Base-by-base conservation (phyloP, 2,797 vertebrate genomes). In the Moxostoma hubbsi region DNA sequence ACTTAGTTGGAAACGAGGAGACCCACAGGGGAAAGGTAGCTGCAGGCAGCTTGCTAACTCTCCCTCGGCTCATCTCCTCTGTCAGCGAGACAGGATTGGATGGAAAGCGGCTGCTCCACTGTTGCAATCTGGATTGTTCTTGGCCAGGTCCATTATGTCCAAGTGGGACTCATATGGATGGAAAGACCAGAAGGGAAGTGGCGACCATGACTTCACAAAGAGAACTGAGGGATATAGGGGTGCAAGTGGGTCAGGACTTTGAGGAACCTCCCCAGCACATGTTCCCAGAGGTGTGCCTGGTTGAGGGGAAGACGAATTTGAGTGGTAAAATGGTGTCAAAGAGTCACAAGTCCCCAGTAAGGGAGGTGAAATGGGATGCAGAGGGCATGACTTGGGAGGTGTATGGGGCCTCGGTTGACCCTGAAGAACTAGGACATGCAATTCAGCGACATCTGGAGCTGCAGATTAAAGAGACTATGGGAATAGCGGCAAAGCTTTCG, bases 301-400 rank as follows among this genome's bases (percentile, higher is more conserved):
- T 89, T 46, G 87, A 94, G n/a, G 84, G 89, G n/a, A 84, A 59
- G 43, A 78, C 67, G 2, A 92, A 91, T 67, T 69, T 9, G 50
- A 65, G 79, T 11, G 57, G 47, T 1, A 16, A 83, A 12, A 50
- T 9, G 9, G 6, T 12, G 0, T 54, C 57, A 2, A 83, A 77
- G 7, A 66, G 77, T 8, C 85, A 88, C 0, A 92, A 93, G 18
- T 93, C 94, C 13, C 95, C 96, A 0, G 94, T 98, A 62, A 95
- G 91, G 65, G 96, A 98, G 63, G 96, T 98, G 77, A 94, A 94
- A 73, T 99, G 96, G 96, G 97, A 98, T 64, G 93, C 96, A 0
- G 96, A 97, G 81, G 97, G 97, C 47, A 98, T 97, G 97, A 98
- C 96, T 0, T 99, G 97, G 97, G 97, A 98, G 84, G 96, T 97